A percentile compares a stretch with the other conserved stretches of the same genome.
Evolutionary conservation across 2,888 invertebrate species (phyloP).

Genomic region (Frankliniella intonsa): DNA sequence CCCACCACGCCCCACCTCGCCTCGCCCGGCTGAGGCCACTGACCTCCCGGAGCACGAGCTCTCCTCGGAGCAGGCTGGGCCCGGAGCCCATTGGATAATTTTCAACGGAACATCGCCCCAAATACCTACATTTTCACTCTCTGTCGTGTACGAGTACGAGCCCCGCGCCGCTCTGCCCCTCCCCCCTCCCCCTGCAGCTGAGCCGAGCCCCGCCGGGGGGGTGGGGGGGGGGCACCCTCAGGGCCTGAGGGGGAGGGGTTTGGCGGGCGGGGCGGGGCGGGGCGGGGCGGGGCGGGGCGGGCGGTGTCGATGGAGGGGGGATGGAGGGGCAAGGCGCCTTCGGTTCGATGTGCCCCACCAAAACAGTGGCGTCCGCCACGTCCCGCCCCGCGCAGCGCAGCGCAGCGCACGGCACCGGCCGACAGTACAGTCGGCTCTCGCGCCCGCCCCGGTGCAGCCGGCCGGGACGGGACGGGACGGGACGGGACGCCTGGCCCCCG

Average conservation of each 20-base stretch:
- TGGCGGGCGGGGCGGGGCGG: not conserved
- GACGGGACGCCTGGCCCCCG: too few relatives aligned
- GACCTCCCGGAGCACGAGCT: not conserved
- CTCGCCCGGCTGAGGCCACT: not conserved
- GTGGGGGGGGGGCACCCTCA: not conserved
- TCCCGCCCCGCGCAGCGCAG: too few relatives aligned
- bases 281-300: not conserved
- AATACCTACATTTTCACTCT: slow-evolving; percentile 27
- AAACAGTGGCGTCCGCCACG: too few relatives aligned
- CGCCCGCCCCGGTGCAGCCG: too few relatives aligned
- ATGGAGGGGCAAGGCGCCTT: too few relatives aligned
- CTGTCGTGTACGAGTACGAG: not conserved
- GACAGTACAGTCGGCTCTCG: too few relatives aligned
- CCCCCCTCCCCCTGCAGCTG: not conserved
- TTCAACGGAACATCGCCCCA: slow-evolving; percentile 22
- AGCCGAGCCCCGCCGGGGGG: not conserved
- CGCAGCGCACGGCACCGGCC: too few relatives aligned
- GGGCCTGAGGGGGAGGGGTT: too few relatives aligned
- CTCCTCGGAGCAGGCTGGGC: not conserved
- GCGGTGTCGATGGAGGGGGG: not conserved
- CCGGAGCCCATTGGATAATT: not conserved
- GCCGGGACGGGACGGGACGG: too few relatives aligned
- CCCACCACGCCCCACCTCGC: not conserved
- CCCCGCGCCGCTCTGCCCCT: too few relatives aligned
- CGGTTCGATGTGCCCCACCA: too few relatives aligned